Conservation (phyloP, 2,888 invertebrate species). For the Conus canariensis region DNA sequence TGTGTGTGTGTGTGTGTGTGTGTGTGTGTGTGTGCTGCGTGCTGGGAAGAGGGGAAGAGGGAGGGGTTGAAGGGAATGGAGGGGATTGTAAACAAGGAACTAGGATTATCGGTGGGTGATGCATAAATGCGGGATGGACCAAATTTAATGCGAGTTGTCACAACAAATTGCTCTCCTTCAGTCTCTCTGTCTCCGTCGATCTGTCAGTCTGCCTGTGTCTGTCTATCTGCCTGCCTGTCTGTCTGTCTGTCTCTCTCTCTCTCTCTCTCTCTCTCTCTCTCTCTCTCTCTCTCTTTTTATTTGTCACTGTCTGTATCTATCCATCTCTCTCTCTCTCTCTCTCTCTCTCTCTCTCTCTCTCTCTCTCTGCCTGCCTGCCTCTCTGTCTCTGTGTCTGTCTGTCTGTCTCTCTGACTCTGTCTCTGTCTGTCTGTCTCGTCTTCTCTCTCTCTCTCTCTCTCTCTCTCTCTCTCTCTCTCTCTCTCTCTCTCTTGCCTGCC, state of each 20-base stretch:
- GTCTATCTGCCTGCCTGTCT: not conserved
- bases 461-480: not conserved
- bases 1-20: not conserved
- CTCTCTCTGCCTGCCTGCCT: too few species aligned
- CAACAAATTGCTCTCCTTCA: not conserved
- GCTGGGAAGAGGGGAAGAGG: too few species aligned
- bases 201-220: not conserved
- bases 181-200: not conserved
- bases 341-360: slow-evolving; percentile 14
- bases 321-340: not conserved
- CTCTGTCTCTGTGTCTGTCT: not conserved
- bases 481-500: not conserved
- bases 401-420: not conserved
- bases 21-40: not conserved
- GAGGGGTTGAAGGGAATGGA: too few species aligned
- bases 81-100: too few species aligned
- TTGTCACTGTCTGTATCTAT: too few species aligned
- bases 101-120: too few species aligned
- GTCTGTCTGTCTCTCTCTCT: not conserved
- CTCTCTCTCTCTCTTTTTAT: too few species aligned
- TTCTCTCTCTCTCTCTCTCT: not conserved
- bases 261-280: slow-evolving; percentile 15
- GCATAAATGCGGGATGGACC: too few species aligned
- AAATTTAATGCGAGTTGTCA: too few species aligned
- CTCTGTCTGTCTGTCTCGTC: not conserved